Evolutionary conservation across 35 echinoderm and acorn worm genomes (phyloP).

Genomic region (Strongylocentrotus purpuratus): DNA sequence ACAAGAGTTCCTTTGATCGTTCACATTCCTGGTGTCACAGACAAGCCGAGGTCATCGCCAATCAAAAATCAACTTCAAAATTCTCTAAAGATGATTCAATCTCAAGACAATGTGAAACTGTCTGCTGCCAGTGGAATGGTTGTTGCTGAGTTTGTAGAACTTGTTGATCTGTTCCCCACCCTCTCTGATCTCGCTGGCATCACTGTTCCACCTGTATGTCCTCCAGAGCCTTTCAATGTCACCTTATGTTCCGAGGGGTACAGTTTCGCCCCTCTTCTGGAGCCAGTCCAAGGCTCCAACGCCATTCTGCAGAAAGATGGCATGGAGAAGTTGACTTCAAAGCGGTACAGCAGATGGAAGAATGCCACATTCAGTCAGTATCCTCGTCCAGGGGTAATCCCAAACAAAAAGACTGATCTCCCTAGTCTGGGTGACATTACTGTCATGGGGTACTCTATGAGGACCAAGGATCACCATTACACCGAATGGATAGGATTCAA

Average conservation of each 20-base stretch:
- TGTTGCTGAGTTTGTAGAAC: conserved; percentile 66
- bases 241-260: conserved; percentile 80
- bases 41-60: not conserved
- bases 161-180: conserved; percentile 88
- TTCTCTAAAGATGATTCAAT: conserved; percentile 49
- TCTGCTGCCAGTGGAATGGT: not conserved
- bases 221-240: conserved; percentile 53
- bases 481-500: conserved; percentile 96
- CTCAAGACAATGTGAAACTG: not conserved
- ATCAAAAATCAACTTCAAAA: conserved; percentile 61
- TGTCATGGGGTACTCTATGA: conserved; percentile 91
- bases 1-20: conserved; percentile 86
- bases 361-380: conserved; percentile 89
- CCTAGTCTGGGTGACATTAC: conserved; percentile 66
- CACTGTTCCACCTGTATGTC: conserved; percentile 67
- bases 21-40: conserved; percentile 88
- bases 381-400: conserved; percentile 83
- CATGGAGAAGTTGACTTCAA: not conserved
- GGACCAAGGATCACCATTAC: conserved; percentile 66
- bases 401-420: conserved; percentile 60
- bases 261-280: conserved; percentile 72
- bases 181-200: conserved; percentile 69
- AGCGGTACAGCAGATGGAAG: conserved; percentile 58
- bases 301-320: not conserved
- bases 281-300: not conserved